Percentiles rank a stretch among this genome's conserved stretches.
Conservation (phyloP, 2,113 vertebrate species). For the Phalacrocorax carbo region DNA sequence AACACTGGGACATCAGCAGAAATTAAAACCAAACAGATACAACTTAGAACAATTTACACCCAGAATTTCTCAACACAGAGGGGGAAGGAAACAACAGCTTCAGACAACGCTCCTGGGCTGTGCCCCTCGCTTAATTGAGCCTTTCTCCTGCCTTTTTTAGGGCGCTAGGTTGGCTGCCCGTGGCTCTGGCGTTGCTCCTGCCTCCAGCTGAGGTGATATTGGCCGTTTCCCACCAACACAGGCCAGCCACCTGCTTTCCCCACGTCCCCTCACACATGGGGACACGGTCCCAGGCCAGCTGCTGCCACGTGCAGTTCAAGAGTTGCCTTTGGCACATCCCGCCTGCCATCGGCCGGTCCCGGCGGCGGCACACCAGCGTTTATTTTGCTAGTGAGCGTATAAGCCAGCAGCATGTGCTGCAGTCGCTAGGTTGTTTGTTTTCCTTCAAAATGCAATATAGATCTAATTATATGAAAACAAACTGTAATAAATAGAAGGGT, state of each 20-base stretch:
- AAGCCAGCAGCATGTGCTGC: not conserved
- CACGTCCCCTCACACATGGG: not conserved
- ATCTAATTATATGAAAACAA: not conserved
- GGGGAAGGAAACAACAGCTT: not conserved
- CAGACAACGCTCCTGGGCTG: not conserved
- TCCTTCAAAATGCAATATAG: not conserved
- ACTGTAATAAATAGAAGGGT: not conserved
- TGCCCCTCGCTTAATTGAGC: rapidly evolving
- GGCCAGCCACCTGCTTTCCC: slow-evolving; percentile 20
- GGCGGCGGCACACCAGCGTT: rapidly evolving
- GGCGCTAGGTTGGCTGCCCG: not conserved
- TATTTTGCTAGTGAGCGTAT: not conserved
- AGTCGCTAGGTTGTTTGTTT: not conserved
- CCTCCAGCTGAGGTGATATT: not conserved
- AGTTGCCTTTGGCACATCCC: not conserved
- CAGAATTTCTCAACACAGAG: not conserved
- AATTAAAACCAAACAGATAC: not conserved
- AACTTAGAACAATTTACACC: not conserved
- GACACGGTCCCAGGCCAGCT: not conserved
- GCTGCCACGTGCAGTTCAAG: not conserved
- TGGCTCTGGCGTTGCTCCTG: not conserved
- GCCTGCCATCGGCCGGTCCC: rapidly evolving
- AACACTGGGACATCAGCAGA: not conserved
- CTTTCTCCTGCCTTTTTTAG: not conserved
- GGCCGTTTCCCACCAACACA: not conserved